phyloP scores from a whole-genome alignment of 1,140 invertebrate species.

The Vanessa tameamea region DNA sequence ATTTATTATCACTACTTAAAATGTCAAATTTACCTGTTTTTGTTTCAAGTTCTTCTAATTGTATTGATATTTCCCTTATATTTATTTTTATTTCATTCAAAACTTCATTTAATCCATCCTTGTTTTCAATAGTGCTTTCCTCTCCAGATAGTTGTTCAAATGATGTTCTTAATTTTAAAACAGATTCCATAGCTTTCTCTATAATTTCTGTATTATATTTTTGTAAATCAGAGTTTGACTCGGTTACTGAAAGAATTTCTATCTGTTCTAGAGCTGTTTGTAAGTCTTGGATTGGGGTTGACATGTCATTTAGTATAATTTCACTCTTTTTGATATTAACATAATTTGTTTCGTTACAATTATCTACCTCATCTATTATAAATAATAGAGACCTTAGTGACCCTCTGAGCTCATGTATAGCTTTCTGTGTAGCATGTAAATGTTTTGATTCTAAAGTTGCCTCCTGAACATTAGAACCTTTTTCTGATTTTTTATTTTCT shows the following conservation, averaged over 20 bases:
- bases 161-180: conserved; percentile 65
- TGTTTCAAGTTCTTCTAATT: conserved; percentile 54
- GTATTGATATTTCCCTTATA: conserved; percentile 59
- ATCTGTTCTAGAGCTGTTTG: conserved; percentile 77
- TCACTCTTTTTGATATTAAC: conserved; percentile 56
- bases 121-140: conserved; percentile 49
- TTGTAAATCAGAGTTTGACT: conserved; percentile 53
- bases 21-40: conserved; percentile 65
- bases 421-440: conserved; percentile 77
- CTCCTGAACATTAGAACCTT: conserved; percentile 77
- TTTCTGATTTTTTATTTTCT: conserved; percentile 71
- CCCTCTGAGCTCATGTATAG: conserved; percentile 74
- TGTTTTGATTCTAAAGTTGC: conserved; percentile 71
- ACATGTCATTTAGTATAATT: conserved; percentile 75
- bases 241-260: conserved; percentile 62
- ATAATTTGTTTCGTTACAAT: conserved; percentile 26
- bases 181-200: conserved; percentile 65
- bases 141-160: conserved; percentile 66
- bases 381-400: conserved; percentile 60
- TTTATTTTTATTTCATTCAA: conserved; percentile 59
- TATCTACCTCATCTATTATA: conserved; percentile 60
- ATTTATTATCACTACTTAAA: conserved; percentile 73
- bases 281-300: conserved; percentile 80
- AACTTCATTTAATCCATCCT: conserved; percentile 47
- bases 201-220: conserved; percentile 73